phyloP scores from a whole-genome alignment of 2,797 vertebrate species.

The Furcifer pardalis region DNA sequence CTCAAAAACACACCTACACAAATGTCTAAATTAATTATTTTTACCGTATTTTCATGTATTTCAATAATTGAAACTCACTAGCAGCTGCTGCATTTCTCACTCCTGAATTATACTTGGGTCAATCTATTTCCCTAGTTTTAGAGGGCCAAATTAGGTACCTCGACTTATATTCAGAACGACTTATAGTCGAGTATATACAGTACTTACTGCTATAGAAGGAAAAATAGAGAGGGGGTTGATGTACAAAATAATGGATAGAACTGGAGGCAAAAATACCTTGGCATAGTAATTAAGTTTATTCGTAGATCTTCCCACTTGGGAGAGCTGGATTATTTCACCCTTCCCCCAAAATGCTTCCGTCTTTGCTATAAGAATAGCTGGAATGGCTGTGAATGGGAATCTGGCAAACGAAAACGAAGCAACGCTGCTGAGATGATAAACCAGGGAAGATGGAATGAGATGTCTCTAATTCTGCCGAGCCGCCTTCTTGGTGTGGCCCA shows the following conservation, averaged over 20 bases:
- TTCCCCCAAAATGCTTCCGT: not conserved
- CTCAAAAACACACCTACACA: too few species aligned
- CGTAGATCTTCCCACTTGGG: conserved; percentile 35
- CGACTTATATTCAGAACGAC: too few species aligned
- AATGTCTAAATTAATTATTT: too few species aligned
- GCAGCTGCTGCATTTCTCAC: too few species aligned
- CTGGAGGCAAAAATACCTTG: conserved; percentile 48
- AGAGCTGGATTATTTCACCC: not conserved
- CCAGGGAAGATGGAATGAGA: conserved; percentile 20
- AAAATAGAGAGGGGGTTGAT: conserved; percentile 3
- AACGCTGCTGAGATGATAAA: not conserved
- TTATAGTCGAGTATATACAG: too few species aligned
- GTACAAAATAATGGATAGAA: conserved; percentile 42
- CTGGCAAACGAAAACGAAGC: conserved; percentile 5
- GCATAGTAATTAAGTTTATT: conserved; percentile 45
- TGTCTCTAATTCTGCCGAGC: not conserved
- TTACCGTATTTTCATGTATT: too few species aligned
- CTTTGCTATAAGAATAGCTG: not conserved
- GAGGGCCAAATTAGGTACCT: too few species aligned
- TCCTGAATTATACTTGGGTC: too few species aligned
- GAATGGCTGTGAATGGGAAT: not conserved
- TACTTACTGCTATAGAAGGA: conserved; percentile 49
- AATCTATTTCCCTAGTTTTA: too few species aligned
- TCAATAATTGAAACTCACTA: too few species aligned
- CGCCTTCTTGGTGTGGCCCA: not conserved